These are phyloP conservation scores for Cynopterus brachyotis DNA, from an alignment of 2,113 vertebrate genomes.

Conservation along the genomic window DNA sequence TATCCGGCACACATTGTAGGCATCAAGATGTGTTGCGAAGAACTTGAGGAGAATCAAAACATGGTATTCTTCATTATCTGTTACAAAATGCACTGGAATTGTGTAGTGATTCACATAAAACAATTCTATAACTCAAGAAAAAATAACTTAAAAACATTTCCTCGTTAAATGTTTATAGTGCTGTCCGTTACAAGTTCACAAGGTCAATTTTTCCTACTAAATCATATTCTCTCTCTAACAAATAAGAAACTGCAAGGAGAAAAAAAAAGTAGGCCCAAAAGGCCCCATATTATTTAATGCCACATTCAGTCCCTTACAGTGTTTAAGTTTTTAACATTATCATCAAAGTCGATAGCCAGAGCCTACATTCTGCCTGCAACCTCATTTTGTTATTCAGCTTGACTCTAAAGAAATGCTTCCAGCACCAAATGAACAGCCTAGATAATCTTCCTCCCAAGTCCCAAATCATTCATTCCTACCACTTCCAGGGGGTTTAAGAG, in stretches of 20 bases:
- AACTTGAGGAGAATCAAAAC: neutral
- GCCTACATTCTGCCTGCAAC: neutral
- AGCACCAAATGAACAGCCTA: conserved; percentile 9
- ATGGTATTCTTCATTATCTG: neutral
- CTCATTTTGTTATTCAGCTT: conserved; percentile 37
- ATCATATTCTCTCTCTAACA: neutral
- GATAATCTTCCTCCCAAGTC: neutral
- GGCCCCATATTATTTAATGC: conserved; percentile 50
- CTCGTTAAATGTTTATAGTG: neutral
- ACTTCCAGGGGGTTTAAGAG: neutral
- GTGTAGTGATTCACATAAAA: neutral
- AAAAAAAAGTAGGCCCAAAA: neutral
- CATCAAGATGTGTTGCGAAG: neutral
- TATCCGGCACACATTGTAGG: neutral
- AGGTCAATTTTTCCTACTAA: neutral
- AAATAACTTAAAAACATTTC: neutral
- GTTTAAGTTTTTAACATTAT: conserved; percentile 66
- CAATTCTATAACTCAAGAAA: neutral
- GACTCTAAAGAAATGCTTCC: neutral
- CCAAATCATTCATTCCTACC: neutral
- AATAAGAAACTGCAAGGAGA: conserved; percentile 11
- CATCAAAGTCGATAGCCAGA: conserved; percentile 55
- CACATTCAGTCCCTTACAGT: conserved; percentile 30
- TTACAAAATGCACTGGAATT: neutral
- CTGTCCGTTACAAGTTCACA: neutral